Percentiles rank a stretch among this genome's conserved stretches.
phyloP scores from a whole-genome alignment of 2,113 vertebrate species.

The Pomatorhinus ruficollis region DNA sequence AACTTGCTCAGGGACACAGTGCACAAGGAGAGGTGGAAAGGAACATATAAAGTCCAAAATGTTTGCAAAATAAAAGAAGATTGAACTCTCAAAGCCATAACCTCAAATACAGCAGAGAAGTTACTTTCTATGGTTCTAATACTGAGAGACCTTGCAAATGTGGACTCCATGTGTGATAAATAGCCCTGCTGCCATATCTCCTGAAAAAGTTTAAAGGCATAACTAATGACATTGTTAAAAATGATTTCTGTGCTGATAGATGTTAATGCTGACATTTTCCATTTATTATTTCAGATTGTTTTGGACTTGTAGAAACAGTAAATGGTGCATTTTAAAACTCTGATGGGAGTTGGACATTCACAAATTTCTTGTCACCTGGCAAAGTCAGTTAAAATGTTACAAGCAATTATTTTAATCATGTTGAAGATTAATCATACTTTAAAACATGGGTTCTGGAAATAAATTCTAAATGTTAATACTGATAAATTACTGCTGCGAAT shows the following conservation, averaged over 20 bases:
- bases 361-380: slow-evolving; percentile 46
- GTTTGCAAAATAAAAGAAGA: not conserved
- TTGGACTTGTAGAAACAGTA: not conserved
- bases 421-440: slow-evolving; percentile 41
- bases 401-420: slow-evolving; percentile 51
- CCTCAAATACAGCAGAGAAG: not conserved
- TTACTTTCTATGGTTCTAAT: not conserved
- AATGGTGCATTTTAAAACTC: not conserved
- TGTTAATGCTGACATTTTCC: slow-evolving; percentile 11
- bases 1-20: not conserved
- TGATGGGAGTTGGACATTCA: slow-evolving; percentile 31
- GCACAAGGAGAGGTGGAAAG: not conserved
- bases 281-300: slow-evolving; percentile 38
- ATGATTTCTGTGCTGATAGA: not conserved
- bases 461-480: slow-evolving; percentile 46
- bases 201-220: not conserved
- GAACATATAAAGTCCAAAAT: not conserved
- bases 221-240: not conserved
- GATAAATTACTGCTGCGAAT: not conserved
- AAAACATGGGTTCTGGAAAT: slow-evolving; percentile 32
- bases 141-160: not conserved
- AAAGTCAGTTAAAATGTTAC: slow-evolving; percentile 33
- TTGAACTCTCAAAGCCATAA: not conserved
- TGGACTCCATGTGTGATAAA: not conserved
- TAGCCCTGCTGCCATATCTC: not conserved